Evolutionary conservation across 2,888 invertebrate genomes (phyloP).

Genomic region (Rhagium mordax): DNA sequence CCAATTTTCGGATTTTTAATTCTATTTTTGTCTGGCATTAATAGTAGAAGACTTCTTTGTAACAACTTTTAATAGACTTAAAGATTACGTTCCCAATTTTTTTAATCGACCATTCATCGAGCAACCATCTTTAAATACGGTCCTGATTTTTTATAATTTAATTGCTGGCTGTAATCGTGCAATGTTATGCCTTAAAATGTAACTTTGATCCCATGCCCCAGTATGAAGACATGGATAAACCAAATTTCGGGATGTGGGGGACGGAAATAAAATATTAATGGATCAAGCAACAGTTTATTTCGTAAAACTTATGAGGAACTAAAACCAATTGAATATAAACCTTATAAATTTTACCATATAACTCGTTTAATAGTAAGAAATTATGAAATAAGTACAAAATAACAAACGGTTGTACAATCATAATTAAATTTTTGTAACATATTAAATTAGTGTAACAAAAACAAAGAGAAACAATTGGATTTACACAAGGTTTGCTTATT

Average conservation of each 20-base stretch:
- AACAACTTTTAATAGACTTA: no score
- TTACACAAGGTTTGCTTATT: slow-evolving; percentile 8
- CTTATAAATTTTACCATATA: slow-evolving; percentile 50
- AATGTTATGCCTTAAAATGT: no score
- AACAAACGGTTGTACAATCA: slow-evolving; percentile 44
- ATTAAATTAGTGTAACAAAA: slow-evolving; percentile 36
- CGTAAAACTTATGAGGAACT: slow-evolving; percentile 66
- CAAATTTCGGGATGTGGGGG: neutral
- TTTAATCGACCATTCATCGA: no score
- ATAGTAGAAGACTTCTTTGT: no score
- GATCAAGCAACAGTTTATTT: slow-evolving; percentile 62
- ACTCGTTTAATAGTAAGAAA: slow-evolving; percentile 48
- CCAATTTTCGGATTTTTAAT: no score
- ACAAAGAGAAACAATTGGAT: slow-evolving; percentile 20
- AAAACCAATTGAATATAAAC: slow-evolving; percentile 60
- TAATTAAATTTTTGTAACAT: slow-evolving; percentile 7
- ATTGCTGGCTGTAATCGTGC: no score
- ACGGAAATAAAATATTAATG: slow-evolving; percentile 43
- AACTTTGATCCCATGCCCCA: no score
- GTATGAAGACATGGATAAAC: no score
- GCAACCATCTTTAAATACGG: no score
- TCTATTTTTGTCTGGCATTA: no score
- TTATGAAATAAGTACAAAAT: slow-evolving; percentile 63
- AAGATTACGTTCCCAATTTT: no score
- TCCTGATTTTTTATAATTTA: no score